Base-by-base conservation (phyloP, 64 coral and sea anemone genomes). In the Stichodactyla mertensii region DNA sequence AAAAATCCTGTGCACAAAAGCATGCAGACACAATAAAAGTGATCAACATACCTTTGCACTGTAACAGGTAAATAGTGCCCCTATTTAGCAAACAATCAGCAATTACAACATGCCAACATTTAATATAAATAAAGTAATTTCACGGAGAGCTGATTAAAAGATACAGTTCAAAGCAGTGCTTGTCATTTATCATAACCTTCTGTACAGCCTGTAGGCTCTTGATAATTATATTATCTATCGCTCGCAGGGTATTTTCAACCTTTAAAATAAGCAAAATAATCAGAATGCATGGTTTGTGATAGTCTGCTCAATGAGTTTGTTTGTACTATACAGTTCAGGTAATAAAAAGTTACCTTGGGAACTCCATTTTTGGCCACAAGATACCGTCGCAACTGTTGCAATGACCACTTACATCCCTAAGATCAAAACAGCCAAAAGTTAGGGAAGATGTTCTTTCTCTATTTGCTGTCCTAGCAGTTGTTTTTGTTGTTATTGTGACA, bases 111-210 rank as follows among this genome's bases (percentile, higher is more conserved):
- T 36, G 0, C 2, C n/a, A n/a, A n/a, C n/a, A n/a, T n/a, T n/a
- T n/a, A n/a, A n/a, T n/a, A n/a, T n/a, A n/a, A 36, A 36, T 36
- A 36, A 36, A 36, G 31, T 36, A 36, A 36, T 36, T 36, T 36
- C 31, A 36, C 2, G 31, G 31, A 69, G 51, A 9, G 4, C 16
- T 36, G 12, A 79, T 51, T 55, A 61, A 92, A 98, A 87, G 96
- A 98, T 98, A 98, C 96, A 98, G 87, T 82, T 98, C 96, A 90
- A 98, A 98, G 56, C 96, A 98, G 62, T 98, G 96, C 87, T 98
- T 98, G 70, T 98, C 96, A 86, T 98, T 98, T 18, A 98, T 98
- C 86, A 98, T 98, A 23, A 98, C 87, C 84, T 90, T 98, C 86
- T 98, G 96, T 6, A 98, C 96, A 7, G 96, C 96, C 86, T 98